These are phyloP conservation scores for Numenius phaeopus DNA, from an alignment of 2,797 vertebrate genomes.

Conservation along the genomic window DNA sequence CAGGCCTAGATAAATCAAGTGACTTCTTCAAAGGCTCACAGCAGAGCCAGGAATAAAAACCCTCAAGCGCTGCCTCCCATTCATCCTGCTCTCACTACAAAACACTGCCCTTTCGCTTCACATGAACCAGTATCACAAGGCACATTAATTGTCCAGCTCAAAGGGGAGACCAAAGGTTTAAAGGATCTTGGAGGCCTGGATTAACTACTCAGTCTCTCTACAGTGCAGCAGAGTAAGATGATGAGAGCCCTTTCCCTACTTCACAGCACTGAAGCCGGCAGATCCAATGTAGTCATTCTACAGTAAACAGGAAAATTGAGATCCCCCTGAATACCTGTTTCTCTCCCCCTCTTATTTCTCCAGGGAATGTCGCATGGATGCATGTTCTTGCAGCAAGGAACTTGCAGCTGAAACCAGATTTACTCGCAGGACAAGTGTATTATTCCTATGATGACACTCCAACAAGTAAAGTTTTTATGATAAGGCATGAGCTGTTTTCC, in stretches of 20 bases:
- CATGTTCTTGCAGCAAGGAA: constrained; percentile 52
- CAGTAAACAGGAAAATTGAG: neutral
- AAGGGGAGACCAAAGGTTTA: constrained; percentile 31
- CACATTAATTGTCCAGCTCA: constrained; percentile 44
- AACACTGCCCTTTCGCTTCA: constrained; percentile 6
- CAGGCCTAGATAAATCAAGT: constrained; percentile 44
- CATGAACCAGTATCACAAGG: constrained; percentile 9
- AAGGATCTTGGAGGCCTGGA: neutral
- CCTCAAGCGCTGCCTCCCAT: neutral
- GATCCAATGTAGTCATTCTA: neutral
- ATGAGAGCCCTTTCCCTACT: neutral
- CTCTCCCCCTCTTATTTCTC: neutral
- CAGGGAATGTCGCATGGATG: constrained; percentile 64
- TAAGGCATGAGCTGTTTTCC: neutral
- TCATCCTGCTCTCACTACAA: constrained; percentile 19
- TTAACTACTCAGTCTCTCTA: neutral
- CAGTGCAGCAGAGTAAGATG: neutral
- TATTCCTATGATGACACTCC: constrained; percentile 43
- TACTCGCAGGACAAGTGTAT: constrained; percentile 43
- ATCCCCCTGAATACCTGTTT: neutral
- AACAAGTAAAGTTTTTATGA: neutral
- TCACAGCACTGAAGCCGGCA: neutral
- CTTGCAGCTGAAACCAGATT: constrained; percentile 19
- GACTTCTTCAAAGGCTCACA: constrained; percentile 49
- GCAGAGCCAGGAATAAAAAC: constrained; percentile 40